Evolutionary conservation across 2,888 invertebrate species (phyloP).

Genomic region (Trichacis sp.): DNA sequence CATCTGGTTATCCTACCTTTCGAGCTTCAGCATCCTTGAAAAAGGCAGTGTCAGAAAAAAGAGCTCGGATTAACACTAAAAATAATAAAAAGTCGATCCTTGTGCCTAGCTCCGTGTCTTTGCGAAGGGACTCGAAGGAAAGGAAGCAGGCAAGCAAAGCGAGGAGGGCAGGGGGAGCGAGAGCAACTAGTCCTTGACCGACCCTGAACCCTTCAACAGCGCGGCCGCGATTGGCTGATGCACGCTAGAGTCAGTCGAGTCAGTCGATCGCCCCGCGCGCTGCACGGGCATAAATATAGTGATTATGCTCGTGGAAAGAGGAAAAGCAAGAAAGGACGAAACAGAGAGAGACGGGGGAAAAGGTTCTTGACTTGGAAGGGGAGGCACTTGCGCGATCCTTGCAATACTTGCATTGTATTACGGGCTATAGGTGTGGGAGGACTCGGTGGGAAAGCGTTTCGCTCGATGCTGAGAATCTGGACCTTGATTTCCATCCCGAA

Average conservation of each 20-base stretch:
- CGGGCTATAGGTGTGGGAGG: not conserved
- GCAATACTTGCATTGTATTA: no score
- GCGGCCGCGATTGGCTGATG: slow-evolving; percentile 48
- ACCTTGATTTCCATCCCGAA: no score
- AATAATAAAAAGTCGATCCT: no score
- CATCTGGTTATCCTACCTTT: no score
- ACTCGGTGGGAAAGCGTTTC: not conserved
- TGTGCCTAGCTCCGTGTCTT: no score
- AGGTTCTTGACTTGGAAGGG: not conserved
- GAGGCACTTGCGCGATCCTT: not conserved
- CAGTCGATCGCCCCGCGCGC: slow-evolving; percentile 50
- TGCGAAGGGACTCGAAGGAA: no score
- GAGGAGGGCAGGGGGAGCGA: not conserved
- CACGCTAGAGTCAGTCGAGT: slow-evolving; percentile 43
- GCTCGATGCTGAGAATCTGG: no score
- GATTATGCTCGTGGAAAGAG: slow-evolving; percentile 47
- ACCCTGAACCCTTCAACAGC: slow-evolving; percentile 65
- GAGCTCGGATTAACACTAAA: no score
- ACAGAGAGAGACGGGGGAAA: slow-evolving; percentile 4
- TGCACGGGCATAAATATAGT: slow-evolving; percentile 53
- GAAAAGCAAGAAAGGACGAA: slow-evolving; percentile 11
- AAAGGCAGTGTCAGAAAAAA: no score
- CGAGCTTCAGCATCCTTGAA: no score
- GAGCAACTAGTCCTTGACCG: slow-evolving; percentile 65
- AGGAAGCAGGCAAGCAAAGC: not conserved